Evolutionary conservation across 2,113 vertebrate species (phyloP).

Genomic region (Oreochromis niloticus): DNA sequence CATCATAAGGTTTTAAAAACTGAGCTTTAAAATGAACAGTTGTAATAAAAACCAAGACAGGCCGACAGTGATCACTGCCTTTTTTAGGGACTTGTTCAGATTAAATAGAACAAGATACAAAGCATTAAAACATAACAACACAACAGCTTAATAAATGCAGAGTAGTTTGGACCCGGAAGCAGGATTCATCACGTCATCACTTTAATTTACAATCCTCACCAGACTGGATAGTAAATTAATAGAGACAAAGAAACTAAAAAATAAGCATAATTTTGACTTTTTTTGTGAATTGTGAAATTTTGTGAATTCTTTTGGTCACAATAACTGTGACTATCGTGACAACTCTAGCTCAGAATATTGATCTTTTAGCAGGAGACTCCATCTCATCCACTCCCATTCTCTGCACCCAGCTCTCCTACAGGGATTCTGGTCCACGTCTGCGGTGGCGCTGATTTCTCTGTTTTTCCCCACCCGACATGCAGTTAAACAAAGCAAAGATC

Average conservation of each 20-base stretch:
- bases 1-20: not conserved
- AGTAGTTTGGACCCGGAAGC: not conserved
- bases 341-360: not conserved
- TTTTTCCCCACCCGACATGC: not conserved
- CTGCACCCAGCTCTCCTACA: not conserved
- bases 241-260: not conserved
- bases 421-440: not conserved
- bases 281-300: not conserved
- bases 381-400: not conserved
- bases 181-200: not conserved
- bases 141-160: not conserved
- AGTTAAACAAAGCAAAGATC: not conserved
- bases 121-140: not conserved
- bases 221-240: not conserved
- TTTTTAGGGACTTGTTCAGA: not conserved
- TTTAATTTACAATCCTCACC: not conserved
- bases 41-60: not conserved
- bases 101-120: not conserved
- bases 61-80: rapidly evolving
- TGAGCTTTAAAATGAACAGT: not conserved
- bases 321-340: not conserved
- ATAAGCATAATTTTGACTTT: not conserved
- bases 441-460: not conserved
- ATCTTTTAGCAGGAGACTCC: not conserved
- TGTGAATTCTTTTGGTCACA: not conserved